These are phyloP conservation scores for Eunapius fragilis DNA, from an alignment of 37 sponge, comb jelly and placozoan species.

Conservation along the genomic window DNA sequence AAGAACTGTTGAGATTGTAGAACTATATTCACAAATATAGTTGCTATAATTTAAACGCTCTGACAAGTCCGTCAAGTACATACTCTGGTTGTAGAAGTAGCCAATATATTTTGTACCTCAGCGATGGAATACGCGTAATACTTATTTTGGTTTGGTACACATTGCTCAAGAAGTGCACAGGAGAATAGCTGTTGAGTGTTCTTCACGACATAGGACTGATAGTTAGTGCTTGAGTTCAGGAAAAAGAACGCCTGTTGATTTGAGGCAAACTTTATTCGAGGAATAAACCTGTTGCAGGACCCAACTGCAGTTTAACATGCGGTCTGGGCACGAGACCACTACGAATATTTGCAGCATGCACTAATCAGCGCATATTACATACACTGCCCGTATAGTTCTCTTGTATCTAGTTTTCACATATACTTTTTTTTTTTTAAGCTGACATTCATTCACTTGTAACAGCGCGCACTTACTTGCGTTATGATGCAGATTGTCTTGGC, in stretches of 20 bases:
- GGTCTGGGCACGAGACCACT: too few relatives aligned
- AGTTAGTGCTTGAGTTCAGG: neutral
- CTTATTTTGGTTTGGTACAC: neutral
- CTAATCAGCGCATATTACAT: too few relatives aligned
- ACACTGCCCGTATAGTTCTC: too few relatives aligned
- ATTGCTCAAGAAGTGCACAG: neutral
- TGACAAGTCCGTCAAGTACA: too few relatives aligned
- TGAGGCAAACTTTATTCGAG: too few relatives aligned
- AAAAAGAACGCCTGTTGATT: neutral
- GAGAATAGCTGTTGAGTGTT: neutral
- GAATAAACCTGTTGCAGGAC: too few relatives aligned
- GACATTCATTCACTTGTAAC: neutral
- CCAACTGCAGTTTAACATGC: too few relatives aligned
- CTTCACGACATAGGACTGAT: neutral
- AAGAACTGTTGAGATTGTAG: neutral
- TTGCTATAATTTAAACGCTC: too few relatives aligned
- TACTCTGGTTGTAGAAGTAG: too few relatives aligned
- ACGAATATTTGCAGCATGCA: too few relatives aligned
- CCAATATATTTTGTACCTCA: neutral
- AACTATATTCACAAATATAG: neutral
- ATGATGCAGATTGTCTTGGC: slow-evolving; percentile 46
- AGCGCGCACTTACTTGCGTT: slow-evolving; percentile 27
- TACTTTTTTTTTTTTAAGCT: too few relatives aligned
- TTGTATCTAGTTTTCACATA: too few relatives aligned
- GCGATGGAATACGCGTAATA: neutral